phyloP scores from a whole-genome alignment of 2,113 vertebrate genomes.

The Proterorhinus semilunaris region DNA sequence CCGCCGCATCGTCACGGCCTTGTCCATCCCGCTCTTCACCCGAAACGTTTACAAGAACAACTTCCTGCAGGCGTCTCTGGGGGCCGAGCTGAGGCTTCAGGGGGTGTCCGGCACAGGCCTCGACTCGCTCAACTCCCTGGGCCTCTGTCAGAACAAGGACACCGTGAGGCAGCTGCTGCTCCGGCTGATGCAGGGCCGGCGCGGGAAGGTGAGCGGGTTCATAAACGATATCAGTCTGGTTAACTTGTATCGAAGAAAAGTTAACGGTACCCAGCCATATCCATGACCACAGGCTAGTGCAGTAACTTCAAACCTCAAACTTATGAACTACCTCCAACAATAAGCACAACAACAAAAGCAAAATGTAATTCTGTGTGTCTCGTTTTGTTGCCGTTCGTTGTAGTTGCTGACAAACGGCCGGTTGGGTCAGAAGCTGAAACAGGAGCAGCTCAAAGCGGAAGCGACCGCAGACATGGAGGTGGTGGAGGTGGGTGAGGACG shows the following conservation, averaged over 20 bases:
- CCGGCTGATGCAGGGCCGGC: constrained; percentile 38
- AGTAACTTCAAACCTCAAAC: too few species aligned
- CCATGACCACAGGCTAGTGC: too few species aligned
- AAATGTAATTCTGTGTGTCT: neutral
- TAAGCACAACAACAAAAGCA: too few species aligned
- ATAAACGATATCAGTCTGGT: too few species aligned
- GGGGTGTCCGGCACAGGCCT: constrained; percentile 60
- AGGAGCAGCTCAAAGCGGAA: constrained; percentile 38
- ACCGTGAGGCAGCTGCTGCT: constrained; percentile 58
- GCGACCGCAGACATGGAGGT: constrained; percentile 27
- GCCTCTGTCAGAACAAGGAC: constrained; percentile 70
- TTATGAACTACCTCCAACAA: too few species aligned
- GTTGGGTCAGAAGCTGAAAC: constrained; percentile 18
- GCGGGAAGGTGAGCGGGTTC: neutral
- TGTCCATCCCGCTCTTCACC: constrained; percentile 67
- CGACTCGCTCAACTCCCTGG: constrained; percentile 67
- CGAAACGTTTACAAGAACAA: constrained; percentile 72
- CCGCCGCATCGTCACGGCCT: constrained; percentile 57
- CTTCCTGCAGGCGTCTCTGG: constrained; percentile 65
- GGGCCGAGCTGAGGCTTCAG: constrained; percentile 63
- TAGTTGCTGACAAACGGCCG: constrained; percentile 27
- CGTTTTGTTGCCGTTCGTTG: neutral
- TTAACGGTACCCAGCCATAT: too few species aligned
- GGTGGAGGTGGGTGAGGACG: constrained; percentile 7
- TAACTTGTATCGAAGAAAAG: too few species aligned